A percentile compares a stretch with the other conserved stretches of the same genome.
Evolutionary conservation across 2,888 invertebrate species (phyloP).

Genomic region (Xiphydria camelus): DNA sequence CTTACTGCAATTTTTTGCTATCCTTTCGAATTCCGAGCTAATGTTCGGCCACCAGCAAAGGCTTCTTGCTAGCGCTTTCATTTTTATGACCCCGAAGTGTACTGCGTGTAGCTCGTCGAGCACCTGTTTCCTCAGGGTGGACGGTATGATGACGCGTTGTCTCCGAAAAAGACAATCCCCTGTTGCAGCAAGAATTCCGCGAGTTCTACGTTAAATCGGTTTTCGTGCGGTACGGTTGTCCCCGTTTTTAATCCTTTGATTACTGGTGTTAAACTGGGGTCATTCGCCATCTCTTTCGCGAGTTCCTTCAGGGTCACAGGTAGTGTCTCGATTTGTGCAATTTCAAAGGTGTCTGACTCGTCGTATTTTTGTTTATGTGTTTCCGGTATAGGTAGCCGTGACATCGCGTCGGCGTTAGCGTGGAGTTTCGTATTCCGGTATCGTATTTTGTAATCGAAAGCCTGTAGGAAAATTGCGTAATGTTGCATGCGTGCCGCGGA

Average conservation of each 20-base stretch:
- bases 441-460: conserved; percentile 25
- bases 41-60: conserved; percentile 30
- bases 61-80: too few relatives aligned
- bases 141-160: conserved; percentile 17
- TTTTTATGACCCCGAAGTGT: conserved; percentile 24
- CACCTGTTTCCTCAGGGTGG: conserved; percentile 5
- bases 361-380: conserved; percentile 9
- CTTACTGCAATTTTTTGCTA: conserved; percentile 19
- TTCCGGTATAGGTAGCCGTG: conserved; percentile 16
- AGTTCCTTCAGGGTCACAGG: conserved; percentile 15
- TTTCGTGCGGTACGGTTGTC: not conserved
- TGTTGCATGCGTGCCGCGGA: conserved; percentile 30
- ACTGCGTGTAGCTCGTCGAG: conserved; percentile 21
- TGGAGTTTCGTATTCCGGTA: conserved; percentile 18
- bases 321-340: conserved; percentile 13
- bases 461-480: conserved; percentile 27
- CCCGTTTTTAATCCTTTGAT: too few relatives aligned
- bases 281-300: not conserved
- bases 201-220: not conserved
- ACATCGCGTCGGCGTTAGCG: conserved; percentile 27
- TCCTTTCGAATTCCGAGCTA: conserved; percentile 24
- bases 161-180: conserved; percentile 24
- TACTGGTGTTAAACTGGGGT: not conserved
- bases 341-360: conserved; percentile 16
- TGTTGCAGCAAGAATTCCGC: conserved; percentile 15